Evolutionary conservation across 2,797 vertebrate species (phyloP).

Genomic region (Sebastes hubbsi): DNA sequence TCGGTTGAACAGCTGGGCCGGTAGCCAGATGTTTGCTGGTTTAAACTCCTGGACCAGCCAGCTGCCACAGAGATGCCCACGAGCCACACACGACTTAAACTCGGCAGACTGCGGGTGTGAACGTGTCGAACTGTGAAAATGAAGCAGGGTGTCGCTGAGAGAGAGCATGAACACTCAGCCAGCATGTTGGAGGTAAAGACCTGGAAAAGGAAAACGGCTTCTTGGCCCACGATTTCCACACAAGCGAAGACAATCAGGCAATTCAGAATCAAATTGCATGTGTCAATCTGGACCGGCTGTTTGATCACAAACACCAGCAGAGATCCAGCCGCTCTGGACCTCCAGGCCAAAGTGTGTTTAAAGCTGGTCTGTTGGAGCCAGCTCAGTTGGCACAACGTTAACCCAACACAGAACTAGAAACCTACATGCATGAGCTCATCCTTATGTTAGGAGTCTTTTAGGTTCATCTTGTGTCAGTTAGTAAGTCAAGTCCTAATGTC

Average conservation of each 20-base stretch:
- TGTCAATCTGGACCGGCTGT: not conserved
- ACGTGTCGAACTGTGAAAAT: conserved; percentile 33
- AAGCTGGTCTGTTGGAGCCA: not conserved
- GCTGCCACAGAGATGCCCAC: not conserved
- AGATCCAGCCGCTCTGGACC: not conserved
- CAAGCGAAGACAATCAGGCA: not conserved
- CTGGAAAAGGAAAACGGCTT: not conserved
- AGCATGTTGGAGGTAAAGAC: not conserved
- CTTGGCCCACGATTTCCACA: not conserved
- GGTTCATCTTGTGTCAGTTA: not conserved
- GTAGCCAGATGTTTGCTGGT: not conserved
- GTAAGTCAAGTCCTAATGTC: no score
- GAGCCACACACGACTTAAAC: not conserved
- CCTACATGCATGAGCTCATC: not conserved
- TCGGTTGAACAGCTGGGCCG: not conserved
- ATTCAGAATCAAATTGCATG: not conserved
- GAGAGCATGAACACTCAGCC: not conserved
- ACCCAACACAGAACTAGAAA: not conserved
- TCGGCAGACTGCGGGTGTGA: not conserved
- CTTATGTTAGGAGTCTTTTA: not conserved
- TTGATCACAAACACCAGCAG: conserved; percentile 19
- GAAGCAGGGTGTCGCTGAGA: conserved; percentile 42
- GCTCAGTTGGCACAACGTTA: not conserved
- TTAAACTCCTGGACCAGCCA: not conserved
- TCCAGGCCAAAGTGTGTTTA: not conserved